Base-by-base conservation (phyloP, 2,797 vertebrate genomes). In the Scleropages formosus region DNA sequence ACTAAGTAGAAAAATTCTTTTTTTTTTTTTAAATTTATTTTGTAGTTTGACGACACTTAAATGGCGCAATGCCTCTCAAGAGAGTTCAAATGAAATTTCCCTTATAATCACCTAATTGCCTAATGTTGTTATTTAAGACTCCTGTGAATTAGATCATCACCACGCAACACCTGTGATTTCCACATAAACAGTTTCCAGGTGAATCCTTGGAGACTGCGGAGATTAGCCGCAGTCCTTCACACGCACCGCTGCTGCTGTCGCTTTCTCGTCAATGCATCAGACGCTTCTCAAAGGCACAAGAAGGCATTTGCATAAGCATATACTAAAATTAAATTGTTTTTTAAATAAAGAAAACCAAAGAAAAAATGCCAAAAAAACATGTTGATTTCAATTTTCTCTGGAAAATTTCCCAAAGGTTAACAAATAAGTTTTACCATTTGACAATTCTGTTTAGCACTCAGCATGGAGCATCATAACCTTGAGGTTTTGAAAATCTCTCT, bases 61-160 rank as follows among this genome's bases (percentile, higher is more conserved):
- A 51, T 51, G 47, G 67, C 51, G 51, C 20, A 49, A 67, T 67
- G 46, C 13, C 46, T 46, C 65, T 66, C 65, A 46, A 49, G 65
- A 67, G 44, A 24, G 51, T 46, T 26, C 24, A 53, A 69, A 47
- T 68, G 20, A 4, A 49, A 49, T 68, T 51, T 39, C 26, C 47
- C 66, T 68, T 22, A 69, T 69, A 49, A 69, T 69, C 8, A 46
- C 47, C 16, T 69, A 69, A 69, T 49, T 4, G 22, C 47, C 16
- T 69, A 24, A 69, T 47, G 49, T 22, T 68, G 65, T 22, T 44
- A 49, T 20, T 69, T 10, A 44, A 53, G 67, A 53, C 67, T 69
- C 39, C 8, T 24, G 67, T 4, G 67, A 47, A 51, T 69, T 46
- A 69, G 46, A 53, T 44, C 46, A 16, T 39, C 31, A 6, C 31